phyloP scores from a whole-genome alignment of 2,888 invertebrate genomes.

The Drosophila sordidapex region DNA sequence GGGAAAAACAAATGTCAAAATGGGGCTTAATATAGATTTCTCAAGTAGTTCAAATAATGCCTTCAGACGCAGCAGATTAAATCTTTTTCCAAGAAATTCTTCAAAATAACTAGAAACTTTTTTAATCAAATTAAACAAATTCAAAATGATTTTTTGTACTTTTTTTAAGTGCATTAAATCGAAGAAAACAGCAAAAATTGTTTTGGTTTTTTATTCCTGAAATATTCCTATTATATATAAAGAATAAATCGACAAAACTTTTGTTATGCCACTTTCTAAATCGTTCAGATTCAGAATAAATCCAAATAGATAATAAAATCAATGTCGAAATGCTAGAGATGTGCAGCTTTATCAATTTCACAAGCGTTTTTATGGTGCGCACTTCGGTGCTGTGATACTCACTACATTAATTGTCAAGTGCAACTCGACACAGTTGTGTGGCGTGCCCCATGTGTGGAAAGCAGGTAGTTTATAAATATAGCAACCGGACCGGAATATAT shows the following conservation, averaged over 20 bases:
- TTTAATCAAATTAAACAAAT: background rate
- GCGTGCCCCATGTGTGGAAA: background rate
- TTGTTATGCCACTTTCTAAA: too few relatives aligned
- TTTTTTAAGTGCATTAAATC: background rate
- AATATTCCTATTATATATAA: background rate
- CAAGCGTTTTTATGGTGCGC: background rate
- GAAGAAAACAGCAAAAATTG: background rate
- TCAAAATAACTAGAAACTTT: background rate
- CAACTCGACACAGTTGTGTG: slow-evolving; percentile 5
- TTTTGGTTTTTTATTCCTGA: background rate
- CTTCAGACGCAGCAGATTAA: background rate
- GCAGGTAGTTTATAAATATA: slow-evolving; percentile 11
- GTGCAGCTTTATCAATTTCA: slow-evolving; percentile 20
- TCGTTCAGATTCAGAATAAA: background rate
- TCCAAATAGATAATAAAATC: background rate
- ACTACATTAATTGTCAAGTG: slow-evolving; percentile 14
- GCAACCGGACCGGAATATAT: slow-evolving; percentile 19
- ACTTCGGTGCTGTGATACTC: slow-evolving; percentile 6
- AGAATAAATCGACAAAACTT: background rate
- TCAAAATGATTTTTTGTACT: background rate
- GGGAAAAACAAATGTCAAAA: background rate
- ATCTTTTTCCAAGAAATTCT: background rate
- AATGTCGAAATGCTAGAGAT: background rate
- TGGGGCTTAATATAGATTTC: background rate
- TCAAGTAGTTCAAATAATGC: background rate